Conservation (phyloP, 35 echinoderm and acorn worm genomes). For the Lytechinus variegatus region DNA sequence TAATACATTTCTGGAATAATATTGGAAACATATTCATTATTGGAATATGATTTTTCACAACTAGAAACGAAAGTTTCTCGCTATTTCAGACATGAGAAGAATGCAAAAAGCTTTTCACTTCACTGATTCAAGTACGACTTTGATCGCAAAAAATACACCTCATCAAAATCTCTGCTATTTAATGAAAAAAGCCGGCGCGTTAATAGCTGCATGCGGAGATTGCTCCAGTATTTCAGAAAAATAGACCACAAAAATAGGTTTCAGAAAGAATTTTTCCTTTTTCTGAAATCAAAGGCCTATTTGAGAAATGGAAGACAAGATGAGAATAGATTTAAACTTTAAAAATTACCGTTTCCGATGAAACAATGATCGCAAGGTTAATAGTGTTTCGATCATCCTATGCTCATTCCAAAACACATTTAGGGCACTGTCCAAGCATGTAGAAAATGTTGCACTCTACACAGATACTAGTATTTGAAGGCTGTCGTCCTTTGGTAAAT, state of each 20-base stretch:
- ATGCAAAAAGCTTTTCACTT: neutral
- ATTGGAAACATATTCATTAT: neutral
- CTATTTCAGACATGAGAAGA: neutral
- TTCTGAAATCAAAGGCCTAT: neutral
- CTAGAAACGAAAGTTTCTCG: neutral
- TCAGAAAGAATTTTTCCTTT: neutral
- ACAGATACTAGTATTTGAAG: too few species aligned
- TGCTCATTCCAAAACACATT: too few species aligned
- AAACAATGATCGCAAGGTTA: too few species aligned
- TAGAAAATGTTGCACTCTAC: too few species aligned
- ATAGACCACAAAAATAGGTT: too few species aligned
- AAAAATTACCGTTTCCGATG: neutral
- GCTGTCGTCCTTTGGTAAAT: too few species aligned
- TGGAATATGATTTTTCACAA: neutral
- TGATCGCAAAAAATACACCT: too few species aligned
- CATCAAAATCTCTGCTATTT: neutral
- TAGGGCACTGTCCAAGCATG: too few species aligned
- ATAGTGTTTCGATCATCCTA: too few species aligned
- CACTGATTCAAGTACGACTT: neutral
- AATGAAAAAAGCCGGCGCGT: neutral
- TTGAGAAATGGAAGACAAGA: neutral
- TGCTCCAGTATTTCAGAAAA: neutral
- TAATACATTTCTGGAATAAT: neutral
- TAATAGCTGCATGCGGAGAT: neutral
- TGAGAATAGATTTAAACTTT: neutral